phyloP scores from a whole-genome alignment of 1,140 invertebrate genomes.

The Neocloeon triangulifer region DNA sequence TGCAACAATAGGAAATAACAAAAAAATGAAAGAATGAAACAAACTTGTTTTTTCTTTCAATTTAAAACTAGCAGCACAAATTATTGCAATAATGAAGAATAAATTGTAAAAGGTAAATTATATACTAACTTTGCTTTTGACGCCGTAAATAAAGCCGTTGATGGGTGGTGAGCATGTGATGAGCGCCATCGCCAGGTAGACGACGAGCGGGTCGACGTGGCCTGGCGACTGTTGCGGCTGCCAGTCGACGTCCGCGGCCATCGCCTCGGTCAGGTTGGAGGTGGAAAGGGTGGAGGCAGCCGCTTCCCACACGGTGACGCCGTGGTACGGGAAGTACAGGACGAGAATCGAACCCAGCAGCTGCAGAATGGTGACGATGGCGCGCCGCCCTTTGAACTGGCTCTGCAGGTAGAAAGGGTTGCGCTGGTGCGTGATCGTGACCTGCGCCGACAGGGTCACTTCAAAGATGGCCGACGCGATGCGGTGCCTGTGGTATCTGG shows the following conservation, averaged over 20 bases:
- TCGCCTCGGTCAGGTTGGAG: background rate
- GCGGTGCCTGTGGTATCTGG: constrained; percentile 53
- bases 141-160: constrained; percentile 52
- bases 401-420: constrained; percentile 33
- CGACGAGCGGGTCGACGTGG: constrained; percentile 22
- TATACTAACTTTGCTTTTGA: constrained; percentile 44
- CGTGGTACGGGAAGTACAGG: constrained; percentile 49
- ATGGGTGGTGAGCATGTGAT: constrained; percentile 42
- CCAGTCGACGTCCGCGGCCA: background rate
- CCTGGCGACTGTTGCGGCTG: background rate
- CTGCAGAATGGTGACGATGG: constrained; percentile 43
- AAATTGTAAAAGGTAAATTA: no score
- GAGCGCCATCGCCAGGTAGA: constrained; percentile 32
- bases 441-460: constrained; percentile 58
- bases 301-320: constrained; percentile 40
- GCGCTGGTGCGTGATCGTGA: constrained; percentile 56
- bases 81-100: no score
- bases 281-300: constrained; percentile 14
- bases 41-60: no score
- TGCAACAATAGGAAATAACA: no score
- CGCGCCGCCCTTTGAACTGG: constrained; percentile 33
- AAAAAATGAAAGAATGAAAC: no score
- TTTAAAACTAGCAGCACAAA: no score
- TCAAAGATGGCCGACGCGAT: constrained; percentile 68
- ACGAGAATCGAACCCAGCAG: constrained; percentile 43